A percentile compares a stretch with the other conserved stretches of the same genome.
Evolutionary conservation across 2,888 invertebrate genomes (phyloP).

Genomic region (Melikaiella ostensackeni): DNA sequence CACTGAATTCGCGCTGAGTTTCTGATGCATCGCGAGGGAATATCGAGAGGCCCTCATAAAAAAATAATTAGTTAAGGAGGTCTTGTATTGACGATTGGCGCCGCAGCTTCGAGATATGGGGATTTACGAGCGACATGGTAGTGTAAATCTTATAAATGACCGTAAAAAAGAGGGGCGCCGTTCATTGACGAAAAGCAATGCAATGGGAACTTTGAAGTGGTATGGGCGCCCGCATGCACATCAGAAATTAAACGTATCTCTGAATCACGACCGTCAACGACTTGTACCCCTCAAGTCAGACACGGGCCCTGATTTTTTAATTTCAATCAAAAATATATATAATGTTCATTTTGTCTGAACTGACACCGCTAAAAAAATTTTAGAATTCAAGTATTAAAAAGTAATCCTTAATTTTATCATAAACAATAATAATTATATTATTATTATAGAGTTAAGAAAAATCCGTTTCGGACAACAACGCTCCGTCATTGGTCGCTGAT

Average conservation of each 20-base stretch:
- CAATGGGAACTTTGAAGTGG: slow-evolving; percentile 21
- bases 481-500: too few relatives aligned
- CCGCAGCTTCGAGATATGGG: slow-evolving; percentile 30
- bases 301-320: not conserved
- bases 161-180: slow-evolving; percentile 29
- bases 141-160: slow-evolving; percentile 22
- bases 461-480: too few relatives aligned
- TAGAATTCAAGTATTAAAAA: too few relatives aligned
- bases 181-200: slow-evolving; percentile 36
- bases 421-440: too few relatives aligned
- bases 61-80: slow-evolving; percentile 25
- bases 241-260: not conserved
- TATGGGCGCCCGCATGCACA: slow-evolving; percentile 18
- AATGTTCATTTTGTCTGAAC: too few relatives aligned
- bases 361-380: too few relatives aligned
- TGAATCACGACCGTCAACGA: not conserved
- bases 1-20: not conserved
- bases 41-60: slow-evolving; percentile 2
- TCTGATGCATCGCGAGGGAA: not conserved
- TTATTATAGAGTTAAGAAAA: too few relatives aligned
- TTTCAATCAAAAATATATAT: not conserved
- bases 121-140: slow-evolving; percentile 36
- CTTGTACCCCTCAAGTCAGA: not conserved
- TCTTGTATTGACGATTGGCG: slow-evolving; percentile 28
- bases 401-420: too few relatives aligned